These are phyloP conservation scores for Dinothrombium tinctorium DNA, from an alignment of 1,140 invertebrate species.

Conservation along the genomic window DNA sequence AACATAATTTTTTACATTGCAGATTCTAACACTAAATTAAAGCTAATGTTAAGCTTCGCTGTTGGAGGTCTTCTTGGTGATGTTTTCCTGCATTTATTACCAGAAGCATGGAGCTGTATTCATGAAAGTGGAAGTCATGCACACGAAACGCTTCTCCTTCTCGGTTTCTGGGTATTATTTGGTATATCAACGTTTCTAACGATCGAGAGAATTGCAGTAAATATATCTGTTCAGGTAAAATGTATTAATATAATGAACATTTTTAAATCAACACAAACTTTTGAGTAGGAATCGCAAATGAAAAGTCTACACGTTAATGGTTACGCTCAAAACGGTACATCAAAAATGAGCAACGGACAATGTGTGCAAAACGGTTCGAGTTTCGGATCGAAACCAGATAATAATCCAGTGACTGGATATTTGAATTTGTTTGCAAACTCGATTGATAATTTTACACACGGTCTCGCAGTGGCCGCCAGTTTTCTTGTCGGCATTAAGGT, in stretches of 20 bases:
- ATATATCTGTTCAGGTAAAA: too few species aligned
- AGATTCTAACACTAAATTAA: constrained; percentile 19
- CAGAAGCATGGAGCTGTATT: constrained; percentile 38
- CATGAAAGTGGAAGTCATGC: neutral
- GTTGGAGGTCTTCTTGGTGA: constrained; percentile 83
- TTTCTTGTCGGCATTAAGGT: constrained; percentile 46
- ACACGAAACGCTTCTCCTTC: constrained; percentile 26
- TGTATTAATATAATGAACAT: too few species aligned
- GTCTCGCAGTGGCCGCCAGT: constrained; percentile 77
- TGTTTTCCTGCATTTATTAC: constrained; percentile 81
- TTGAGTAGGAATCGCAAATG: too few species aligned
- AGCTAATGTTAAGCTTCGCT: constrained; percentile 62
- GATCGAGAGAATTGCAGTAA: constrained; percentile 63
- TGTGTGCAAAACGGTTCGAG: too few species aligned
- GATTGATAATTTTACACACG: constrained; percentile 94
- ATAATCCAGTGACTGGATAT: constrained; percentile 51
- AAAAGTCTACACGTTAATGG: too few species aligned
- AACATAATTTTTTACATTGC: too few species aligned
- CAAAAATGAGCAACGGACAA: too few species aligned
- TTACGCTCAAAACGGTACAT: too few species aligned
- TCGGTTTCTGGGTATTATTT: constrained; percentile 60
- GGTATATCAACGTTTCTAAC: constrained; percentile 80
- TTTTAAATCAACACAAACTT: too few species aligned
- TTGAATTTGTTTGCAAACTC: constrained; percentile 81
- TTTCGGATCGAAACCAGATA: too few species aligned